Base-by-base conservation (phyloP, 92 coral and sea anemone species). In the Hydrozoanthus gracilis region DNA sequence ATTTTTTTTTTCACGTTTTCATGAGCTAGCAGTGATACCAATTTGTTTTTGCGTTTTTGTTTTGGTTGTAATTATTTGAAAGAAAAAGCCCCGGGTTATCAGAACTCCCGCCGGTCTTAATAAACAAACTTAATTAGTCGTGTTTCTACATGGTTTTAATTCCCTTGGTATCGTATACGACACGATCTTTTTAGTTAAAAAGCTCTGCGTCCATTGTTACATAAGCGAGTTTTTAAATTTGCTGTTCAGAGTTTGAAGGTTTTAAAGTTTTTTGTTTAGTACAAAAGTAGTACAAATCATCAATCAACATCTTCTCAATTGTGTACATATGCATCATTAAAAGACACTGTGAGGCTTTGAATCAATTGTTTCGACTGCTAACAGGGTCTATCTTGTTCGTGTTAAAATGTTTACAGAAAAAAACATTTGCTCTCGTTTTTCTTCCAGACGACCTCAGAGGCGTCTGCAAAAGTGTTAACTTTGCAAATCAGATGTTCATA, bases 261-360 rank as follows among this genome's bases (percentile, higher is more conserved):
- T 20, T 4, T 20, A 20, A 20, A 27, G 39, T 27, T 27, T 27
- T 27, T 27, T 27, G 39, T 27, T 27, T 27, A 2, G 39, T 27
- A 27, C 39, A 27, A 27, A 27, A 27, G 39, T 27, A 27, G 39
- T 27, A 27, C 39, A 27, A 27, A 27, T 27, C 39, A 0, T 2
- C 51, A 50, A 64, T 80, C 48, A 17, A 47, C 47, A 17, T 47
- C 66, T 80, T 48, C 48, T 9, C 61, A 20, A 62, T 65, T 80
- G 85, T 80, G 85, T 80, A 80, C 52, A 80, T 10, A 64, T 80
- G 64, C 72, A 65, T 80, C 85, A 65, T 76, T 76, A 17, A 16
- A 18, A 80, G 66, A 65, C 85, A 80, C n/a, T 74, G 49, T 66
- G 74, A 15, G 15, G 75, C 48, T 10, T 65, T 64, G 20, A 79